Conservation (phyloP, 2,888 invertebrate genomes). For the Nymphalis c-album region DNA sequence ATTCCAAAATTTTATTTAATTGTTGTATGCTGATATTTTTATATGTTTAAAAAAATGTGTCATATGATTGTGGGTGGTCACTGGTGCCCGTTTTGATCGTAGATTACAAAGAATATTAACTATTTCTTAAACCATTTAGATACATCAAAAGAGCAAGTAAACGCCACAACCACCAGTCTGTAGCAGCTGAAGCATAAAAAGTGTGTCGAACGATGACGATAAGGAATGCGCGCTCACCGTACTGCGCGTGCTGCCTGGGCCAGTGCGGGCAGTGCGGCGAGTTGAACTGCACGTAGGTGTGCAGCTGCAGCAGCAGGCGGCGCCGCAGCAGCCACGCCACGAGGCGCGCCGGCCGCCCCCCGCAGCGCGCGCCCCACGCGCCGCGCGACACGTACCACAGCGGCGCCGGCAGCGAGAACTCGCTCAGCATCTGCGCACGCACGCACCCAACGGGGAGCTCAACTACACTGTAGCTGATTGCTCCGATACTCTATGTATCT, state of each 20-base stretch:
- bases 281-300: conserved; percentile 95
- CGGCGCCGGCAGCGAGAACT: conserved; percentile 80
- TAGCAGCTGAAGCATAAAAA: no score
- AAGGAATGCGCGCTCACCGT: not conserved
- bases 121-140: no score
- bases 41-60: not conserved
- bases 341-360: conserved; percentile 83
- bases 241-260: conserved; percentile 23
- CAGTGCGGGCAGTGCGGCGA: conserved; percentile 67
- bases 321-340: conserved; percentile 97
- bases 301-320: conserved; percentile 93
- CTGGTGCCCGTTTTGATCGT: not conserved
- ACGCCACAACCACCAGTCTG: no score
- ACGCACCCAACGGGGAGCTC: no score
- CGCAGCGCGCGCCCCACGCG: conserved; percentile 54
- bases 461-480: no score
- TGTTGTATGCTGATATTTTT: no score
- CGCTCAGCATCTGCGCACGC: conserved; percentile 63
- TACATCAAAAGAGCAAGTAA: no score
- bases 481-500: no score
- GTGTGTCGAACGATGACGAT: no score
- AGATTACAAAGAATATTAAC: no score
- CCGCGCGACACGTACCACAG: conserved; percentile 78
- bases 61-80: not conserved
- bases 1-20: no score